These are phyloP conservation scores for Euura lappo DNA, from an alignment of 1,140 invertebrate genomes.

Conservation along the genomic window DNA sequence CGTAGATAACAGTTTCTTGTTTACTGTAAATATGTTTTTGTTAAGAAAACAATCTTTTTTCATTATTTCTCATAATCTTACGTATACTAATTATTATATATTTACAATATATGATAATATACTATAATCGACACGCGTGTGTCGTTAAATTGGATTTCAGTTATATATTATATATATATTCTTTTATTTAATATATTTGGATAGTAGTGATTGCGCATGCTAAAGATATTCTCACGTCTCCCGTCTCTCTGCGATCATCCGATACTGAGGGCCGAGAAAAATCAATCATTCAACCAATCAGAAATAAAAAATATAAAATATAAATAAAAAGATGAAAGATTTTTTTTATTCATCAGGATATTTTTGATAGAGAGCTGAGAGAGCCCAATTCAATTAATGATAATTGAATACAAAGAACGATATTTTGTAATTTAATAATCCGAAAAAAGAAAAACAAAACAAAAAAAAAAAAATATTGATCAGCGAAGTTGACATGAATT, in stretches of 20 bases:
- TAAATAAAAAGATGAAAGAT: slow-evolving; percentile 26
- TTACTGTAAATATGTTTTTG: no score
- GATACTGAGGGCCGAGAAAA: slow-evolving; percentile 27
- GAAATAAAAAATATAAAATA: slow-evolving; percentile 14
- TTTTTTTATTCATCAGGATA: slow-evolving; percentile 22
- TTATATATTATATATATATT: slow-evolving; percentile 31
- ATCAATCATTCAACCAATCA: slow-evolving; percentile 36
- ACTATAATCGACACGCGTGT: no score
- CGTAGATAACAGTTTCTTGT: no score
- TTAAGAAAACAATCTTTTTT: no score
- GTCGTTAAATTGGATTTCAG: slow-evolving; percentile 56
- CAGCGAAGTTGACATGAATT: slow-evolving; percentile 58
- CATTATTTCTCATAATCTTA: neutral
- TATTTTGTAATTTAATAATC: slow-evolving; percentile 26
- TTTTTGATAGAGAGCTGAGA: slow-evolving; percentile 19
- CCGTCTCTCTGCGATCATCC: slow-evolving; percentile 58
- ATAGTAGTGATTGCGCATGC: slow-evolving; percentile 61
- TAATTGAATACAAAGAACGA: slow-evolving; percentile 25
- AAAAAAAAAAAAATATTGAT: no score
- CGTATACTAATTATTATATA: neutral
- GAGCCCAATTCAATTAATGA: slow-evolving; percentile 26
- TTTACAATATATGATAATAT: neutral
- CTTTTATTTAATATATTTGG: slow-evolving; percentile 50
- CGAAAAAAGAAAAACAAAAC: neutral
- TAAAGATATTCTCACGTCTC: slow-evolving; percentile 61